Percentiles rank a stretch among this genome's conserved stretches.
phyloP scores from a whole-genome alignment of 2,888 invertebrate genomes.

The Drosophila leonis region DNA sequence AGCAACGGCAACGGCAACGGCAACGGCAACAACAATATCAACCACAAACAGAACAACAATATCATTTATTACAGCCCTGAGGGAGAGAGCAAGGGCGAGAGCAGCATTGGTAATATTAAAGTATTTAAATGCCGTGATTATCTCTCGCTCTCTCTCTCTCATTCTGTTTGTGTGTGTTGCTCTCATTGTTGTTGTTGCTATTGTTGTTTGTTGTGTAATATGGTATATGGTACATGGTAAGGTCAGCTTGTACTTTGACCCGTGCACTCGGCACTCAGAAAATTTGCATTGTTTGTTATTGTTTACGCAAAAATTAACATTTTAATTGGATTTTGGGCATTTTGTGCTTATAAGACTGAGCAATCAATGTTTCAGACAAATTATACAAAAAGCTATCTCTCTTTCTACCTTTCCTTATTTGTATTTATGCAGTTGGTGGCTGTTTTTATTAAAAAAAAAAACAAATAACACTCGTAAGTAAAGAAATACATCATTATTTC shows the following conservation, averaged over 20 bases:
- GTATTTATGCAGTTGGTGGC: slow-evolving; percentile 49
- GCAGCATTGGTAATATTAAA: slow-evolving; percentile 43
- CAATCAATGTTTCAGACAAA: slow-evolving; percentile 7
- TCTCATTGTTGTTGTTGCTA: slow-evolving; percentile 6
- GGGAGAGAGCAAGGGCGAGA: not conserved
- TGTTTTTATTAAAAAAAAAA: slow-evolving; percentile 10
- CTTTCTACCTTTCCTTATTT: not conserved
- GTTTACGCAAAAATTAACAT: slow-evolving; percentile 68
- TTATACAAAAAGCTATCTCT: not conserved
- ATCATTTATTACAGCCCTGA: slow-evolving; percentile 28
- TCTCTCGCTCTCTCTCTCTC: slow-evolving; percentile 14
- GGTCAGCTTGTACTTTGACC: slow-evolving; percentile 18
- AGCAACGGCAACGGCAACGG: slow-evolving; percentile 21
- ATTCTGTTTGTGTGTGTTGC: slow-evolving; percentile 3
- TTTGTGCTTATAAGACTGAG: slow-evolving; percentile 22
- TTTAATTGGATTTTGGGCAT: slow-evolving; percentile 66
- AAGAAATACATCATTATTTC: slow-evolving; percentile 27
- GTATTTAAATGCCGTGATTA: slow-evolving; percentile 64
- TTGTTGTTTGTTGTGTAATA: slow-evolving; percentile 12
- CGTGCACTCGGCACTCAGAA: slow-evolving; percentile 21
- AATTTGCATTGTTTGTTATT: slow-evolving; percentile 58
- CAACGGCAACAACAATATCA: slow-evolving; percentile 29
- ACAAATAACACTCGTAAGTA: slow-evolving; percentile 17
- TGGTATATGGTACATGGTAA: slow-evolving; percentile 6
- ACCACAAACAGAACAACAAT: slow-evolving; percentile 14